A percentile compares a stretch with the other conserved stretches of the same genome.
Evolutionary conservation across 1,140 invertebrate genomes (phyloP).

Genomic region (Battus philenor): DNA sequence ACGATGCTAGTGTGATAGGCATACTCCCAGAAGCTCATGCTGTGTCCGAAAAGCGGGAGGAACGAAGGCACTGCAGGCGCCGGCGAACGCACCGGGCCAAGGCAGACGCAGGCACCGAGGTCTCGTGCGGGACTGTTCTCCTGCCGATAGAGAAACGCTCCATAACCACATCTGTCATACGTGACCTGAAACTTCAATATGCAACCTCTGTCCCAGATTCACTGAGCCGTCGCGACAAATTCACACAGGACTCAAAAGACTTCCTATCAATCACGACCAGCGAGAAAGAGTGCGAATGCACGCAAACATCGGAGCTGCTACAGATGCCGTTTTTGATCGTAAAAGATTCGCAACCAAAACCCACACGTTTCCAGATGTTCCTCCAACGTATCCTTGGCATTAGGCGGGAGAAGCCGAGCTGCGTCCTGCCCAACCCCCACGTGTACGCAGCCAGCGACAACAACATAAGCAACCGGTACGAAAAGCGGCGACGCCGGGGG

Average conservation of each 20-base stretch:
- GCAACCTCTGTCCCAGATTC: conserved; percentile 24
- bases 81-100: conserved; percentile 45
- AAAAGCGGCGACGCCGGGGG: conserved; percentile 33
- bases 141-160: conserved; percentile 24
- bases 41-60: conserved; percentile 20
- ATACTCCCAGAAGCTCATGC: conserved; percentile 41
- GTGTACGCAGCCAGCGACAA: conserved; percentile 52
- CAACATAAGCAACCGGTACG: conserved; percentile 37
- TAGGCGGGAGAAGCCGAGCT: conserved; percentile 29
- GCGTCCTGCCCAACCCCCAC: conserved; percentile 23
- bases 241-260: conserved; percentile 34
- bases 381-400: conserved; percentile 52
- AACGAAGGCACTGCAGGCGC: conserved; percentile 22
- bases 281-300: conserved; percentile 30
- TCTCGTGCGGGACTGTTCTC: conserved; percentile 20
- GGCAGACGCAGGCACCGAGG: conserved; percentile 45
- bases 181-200: conserved; percentile 35
- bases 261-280: conserved; percentile 18
- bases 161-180: conserved; percentile 34
- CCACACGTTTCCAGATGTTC: conserved; percentile 51
- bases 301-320: conserved; percentile 19
- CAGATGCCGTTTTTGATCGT: conserved; percentile 29
- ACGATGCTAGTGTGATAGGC: conserved; percentile 60
- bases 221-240: conserved; percentile 27
- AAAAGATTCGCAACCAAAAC: conserved; percentile 30